Base-by-base conservation (phyloP, 1,140 invertebrate species). In the Anastrepha ludens region DNA sequence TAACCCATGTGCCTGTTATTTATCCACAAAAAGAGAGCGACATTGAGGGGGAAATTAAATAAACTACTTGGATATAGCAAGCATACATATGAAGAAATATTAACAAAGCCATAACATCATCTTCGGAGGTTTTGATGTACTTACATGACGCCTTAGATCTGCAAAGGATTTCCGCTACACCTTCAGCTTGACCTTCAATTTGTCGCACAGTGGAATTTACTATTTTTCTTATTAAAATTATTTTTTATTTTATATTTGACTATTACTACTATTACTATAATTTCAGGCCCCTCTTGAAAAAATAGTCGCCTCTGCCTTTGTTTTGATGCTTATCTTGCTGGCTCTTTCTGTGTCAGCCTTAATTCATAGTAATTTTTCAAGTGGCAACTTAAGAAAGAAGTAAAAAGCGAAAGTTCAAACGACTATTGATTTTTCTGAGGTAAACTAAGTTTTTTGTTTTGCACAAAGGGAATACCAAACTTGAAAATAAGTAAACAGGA, bases 351-450 rank as follows among this genome's bases (percentile, higher is more conserved):
- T 74, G 67, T 47, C 67, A 74, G 67, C 64, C 64, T 74, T 44
- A 74, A 74, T 47, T 74, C 67, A 74, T 39, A 6, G 67, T 74
- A 74, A 74, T 47, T 74, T 74, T 47, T 74, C 67, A 47, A 70
- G 67, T 70, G 39, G 67, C 67, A 70, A 74, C 13, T 74, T n/a
- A 74, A 74, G 39, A 74, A 74, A 74, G 47, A 74, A 74, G 41
- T 74, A 47, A 74, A 74, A 74, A 74, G 67, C 67, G 67, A 74
- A 74, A 74, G 67, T 74, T 74, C 41, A 74, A 74, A 44, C 39
- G 67, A 5, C 44, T 74, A 17, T 74, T 74, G 67, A 74, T 74
- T 70, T 15, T 44, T 74, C 67, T 17, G 44, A 39, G 15, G 41
- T 41, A 74, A 6, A 74, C 39, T 41, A 74, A 44, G 15, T 3